phyloP scores from a whole-genome alignment of 2,888 invertebrate species.

The Phortica okadai region DNA sequence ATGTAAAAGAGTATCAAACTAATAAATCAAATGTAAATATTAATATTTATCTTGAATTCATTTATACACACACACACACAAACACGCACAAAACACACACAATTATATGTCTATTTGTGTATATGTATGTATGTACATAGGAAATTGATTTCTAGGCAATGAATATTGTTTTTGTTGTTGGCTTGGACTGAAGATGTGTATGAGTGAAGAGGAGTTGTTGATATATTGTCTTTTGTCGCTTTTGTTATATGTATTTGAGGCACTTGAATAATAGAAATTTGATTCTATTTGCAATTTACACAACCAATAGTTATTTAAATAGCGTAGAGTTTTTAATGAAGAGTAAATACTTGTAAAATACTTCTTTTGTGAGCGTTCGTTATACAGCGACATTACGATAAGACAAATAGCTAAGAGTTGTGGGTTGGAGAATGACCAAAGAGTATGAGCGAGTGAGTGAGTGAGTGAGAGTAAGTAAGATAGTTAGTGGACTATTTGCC shows the following conservation, averaged over 20 bases:
- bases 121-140: conserved; percentile 4
- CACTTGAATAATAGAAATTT: conserved; percentile 9
- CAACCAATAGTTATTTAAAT: conserved; percentile 25
- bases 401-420: conserved; percentile 48
- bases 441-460: conserved; percentile 23
- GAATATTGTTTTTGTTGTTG: background rate
- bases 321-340: conserved; percentile 28
- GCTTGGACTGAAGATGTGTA: background rate
- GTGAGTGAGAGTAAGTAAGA: conserved; percentile 31
- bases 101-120: background rate
- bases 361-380: conserved; percentile 1
- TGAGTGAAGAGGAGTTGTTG: background rate
- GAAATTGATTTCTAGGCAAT: conserved; percentile 22
- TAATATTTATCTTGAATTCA: conserved; percentile 47
- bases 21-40: conserved; percentile 51
- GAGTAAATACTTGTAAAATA: conserved; percentile 28
- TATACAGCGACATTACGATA: conserved; percentile 49
- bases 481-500: conserved; percentile 59
- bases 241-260: conserved; percentile 3
- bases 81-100: conserved; percentile 41
- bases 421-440: background rate
- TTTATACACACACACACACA: conserved; percentile 46
- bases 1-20: conserved; percentile 23
- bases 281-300: conserved; percentile 12
- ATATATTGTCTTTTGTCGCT: background rate